Base-by-base conservation (phyloP, 92 coral and sea anemone species). In the Zoanthus solanderi region DNA sequence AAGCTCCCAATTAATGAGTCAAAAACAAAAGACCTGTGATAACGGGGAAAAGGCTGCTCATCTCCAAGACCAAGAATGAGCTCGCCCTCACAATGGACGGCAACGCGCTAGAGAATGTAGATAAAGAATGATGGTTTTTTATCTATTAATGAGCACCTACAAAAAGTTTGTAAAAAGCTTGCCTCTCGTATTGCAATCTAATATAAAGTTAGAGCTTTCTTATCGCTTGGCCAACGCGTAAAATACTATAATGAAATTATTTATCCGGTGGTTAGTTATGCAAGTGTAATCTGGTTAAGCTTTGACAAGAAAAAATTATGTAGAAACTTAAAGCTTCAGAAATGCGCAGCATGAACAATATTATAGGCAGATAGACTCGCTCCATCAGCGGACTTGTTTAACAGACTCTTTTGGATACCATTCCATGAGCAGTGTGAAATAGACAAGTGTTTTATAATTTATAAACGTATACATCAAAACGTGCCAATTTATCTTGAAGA, bases 1-100 rank as follows among this genome's bases (percentile, higher is more conserved):
- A 92, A 89, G 77, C 84, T 92, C 66, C 94, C 92, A 34, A 84
- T 92, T 17, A 92, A 89, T 75, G 87, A 84, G 58, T 78, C 85
- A 65, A 91, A 91, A 84, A 92, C 90, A 46, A 92, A 92, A 81
- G 89, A 76, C 50, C 88, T 91, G 65, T 78, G 69, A 77, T 91
- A 31, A 88, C 92, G 63, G 92, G 94, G 79, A 91, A 78, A 53
- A 74, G 94, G 72, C 18, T 83, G n/a, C 23, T 23, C 23, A 52
- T 42, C 44, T 28, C 68, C 48, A 65, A 86, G 71, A 53, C 81
- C 67, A 79, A 88, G 78, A 81, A 79, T 34, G 87, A 80, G 67
- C 76, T 83, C 67, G 67, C 67, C 67, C 67, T 83, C 65, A 77
- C 65, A 83, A 83, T 77, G 37, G 67, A 77, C 87, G 76, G 5